Evolutionary conservation across 2,888 invertebrate genomes (phyloP).

Genomic region (Schizaphis graminum): DNA sequence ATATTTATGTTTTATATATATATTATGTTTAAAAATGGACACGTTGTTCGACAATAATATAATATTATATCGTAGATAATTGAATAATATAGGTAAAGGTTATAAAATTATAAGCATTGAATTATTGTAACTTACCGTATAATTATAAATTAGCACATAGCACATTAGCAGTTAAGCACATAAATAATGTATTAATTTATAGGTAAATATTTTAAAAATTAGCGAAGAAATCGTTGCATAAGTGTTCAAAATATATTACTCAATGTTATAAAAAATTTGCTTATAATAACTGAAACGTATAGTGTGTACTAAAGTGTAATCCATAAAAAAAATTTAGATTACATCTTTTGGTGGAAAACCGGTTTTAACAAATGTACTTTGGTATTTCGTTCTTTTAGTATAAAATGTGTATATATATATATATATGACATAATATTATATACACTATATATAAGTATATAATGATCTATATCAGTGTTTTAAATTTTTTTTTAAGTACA

Average conservation of each 20-base stretch:
- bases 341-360: neutral
- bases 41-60: neutral
- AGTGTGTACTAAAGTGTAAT: neutral
- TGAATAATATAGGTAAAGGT: neutral
- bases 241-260: neutral
- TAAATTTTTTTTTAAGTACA: neutral
- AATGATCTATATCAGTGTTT: neutral
- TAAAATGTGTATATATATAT: neutral
- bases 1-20: neutral
- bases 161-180: no score
- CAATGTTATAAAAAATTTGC: neutral
- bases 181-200: neutral
- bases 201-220: neutral
- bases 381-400: neutral
- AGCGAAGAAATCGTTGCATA: neutral
- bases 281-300: neutral
- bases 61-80: neutral
- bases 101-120: neutral
- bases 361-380: neutral
- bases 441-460: neutral
- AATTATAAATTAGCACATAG: no score
- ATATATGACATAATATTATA: neutral
- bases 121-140: neutral
- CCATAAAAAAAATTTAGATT: neutral
- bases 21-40: neutral